Percentiles rank a stretch among this genome's conserved stretches.
These are phyloP conservation scores for Opisthocomus hoazin DNA, from an alignment of 2,113 vertebrate genomes.

Conservation along the genomic window DNA sequence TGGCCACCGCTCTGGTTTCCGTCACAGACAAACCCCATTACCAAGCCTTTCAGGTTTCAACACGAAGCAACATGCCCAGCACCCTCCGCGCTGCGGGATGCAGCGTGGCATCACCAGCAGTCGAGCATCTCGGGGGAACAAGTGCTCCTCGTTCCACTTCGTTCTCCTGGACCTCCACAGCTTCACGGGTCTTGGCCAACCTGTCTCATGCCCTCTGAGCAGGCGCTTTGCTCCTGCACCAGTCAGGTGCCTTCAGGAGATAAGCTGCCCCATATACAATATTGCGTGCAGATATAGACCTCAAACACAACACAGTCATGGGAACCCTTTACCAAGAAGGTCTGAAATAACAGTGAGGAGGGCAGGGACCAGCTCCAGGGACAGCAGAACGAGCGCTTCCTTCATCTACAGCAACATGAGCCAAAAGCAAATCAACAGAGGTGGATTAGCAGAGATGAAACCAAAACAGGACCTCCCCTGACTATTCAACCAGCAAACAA, in stretches of 20 bases:
- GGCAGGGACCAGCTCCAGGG: neutral
- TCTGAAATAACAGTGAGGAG: neutral
- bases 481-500: neutral
- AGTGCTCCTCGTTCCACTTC: neutral
- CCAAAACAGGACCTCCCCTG: neutral
- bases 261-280: neutral
- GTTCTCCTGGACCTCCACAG: neutral
- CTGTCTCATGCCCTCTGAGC: neutral
- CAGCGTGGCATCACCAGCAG: too few relatives aligned
- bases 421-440: neutral
- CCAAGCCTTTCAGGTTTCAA: neutral
- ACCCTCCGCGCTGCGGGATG: fast-evolving
- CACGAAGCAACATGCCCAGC: neutral
- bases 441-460: neutral
- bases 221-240: neutral
- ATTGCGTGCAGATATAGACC: fast-evolving
- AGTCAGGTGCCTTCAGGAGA: neutral
- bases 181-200: neutral
- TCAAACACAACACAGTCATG: neutral
- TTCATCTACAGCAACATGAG: neutral
- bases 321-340: neutral
- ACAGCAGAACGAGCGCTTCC: neutral
- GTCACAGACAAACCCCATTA: neutral
- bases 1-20: neutral
- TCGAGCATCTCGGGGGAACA: fast-evolving